phyloP scores from a whole-genome alignment of 2,113 vertebrate species.

The Melanerpes aurifrons region DNA sequence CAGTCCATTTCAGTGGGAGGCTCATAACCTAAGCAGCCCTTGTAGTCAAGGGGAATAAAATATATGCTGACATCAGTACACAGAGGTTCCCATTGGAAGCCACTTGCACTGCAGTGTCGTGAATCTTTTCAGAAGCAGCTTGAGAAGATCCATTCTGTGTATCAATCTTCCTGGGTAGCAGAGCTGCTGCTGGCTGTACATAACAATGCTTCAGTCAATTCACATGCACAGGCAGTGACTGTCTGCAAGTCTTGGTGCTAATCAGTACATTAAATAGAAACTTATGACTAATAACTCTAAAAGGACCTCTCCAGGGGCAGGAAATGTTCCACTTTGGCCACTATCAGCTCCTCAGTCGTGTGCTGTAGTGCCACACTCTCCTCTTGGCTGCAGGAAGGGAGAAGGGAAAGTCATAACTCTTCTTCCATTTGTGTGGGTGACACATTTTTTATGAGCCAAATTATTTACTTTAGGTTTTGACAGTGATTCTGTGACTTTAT shows the following conservation, averaged over 20 bases:
- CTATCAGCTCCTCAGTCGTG: background rate
- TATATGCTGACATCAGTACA: conserved; percentile 63
- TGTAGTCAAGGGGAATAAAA: conserved; percentile 57
- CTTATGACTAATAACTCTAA: conserved; percentile 42
- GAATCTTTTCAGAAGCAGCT: conserved; percentile 72
- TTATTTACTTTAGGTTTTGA: conserved; percentile 38
- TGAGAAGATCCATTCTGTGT: conserved; percentile 64
- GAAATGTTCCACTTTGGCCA: background rate
- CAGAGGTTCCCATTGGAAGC: conserved; percentile 63
- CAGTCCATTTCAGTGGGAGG: conserved; percentile 43
- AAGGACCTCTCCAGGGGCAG: background rate
- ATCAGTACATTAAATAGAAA: conserved; percentile 59
- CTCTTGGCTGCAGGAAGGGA: background rate
- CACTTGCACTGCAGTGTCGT: conserved; percentile 58
- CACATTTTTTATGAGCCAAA: conserved; percentile 18
- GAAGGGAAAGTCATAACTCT: conserved; percentile 24
- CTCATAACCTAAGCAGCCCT: conserved; percentile 55
- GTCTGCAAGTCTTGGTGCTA: conserved; percentile 42
- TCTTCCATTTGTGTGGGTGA: background rate
- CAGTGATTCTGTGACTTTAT: background rate
- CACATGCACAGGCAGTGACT: conserved; percentile 30
- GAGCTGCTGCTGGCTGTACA: conserved; percentile 23
- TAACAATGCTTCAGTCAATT: conserved; percentile 62
- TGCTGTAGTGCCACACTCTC: background rate
- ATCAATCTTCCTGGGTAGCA: conserved; percentile 59